Conservation (phyloP, 2,888 invertebrate genomes). For the Drosophila monieri region DNA sequence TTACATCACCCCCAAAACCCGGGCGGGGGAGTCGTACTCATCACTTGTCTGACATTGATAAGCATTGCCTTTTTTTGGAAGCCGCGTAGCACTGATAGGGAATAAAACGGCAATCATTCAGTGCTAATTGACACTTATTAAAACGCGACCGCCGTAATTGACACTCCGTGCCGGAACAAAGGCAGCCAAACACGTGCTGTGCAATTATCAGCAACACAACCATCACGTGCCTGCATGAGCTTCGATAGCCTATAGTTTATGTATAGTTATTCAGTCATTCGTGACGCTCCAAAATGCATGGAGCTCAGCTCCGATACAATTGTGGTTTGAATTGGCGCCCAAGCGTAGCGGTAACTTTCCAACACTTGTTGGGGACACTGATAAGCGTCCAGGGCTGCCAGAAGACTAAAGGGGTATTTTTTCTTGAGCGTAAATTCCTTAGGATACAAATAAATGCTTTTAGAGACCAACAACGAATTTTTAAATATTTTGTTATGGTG, state of each 20-base stretch:
- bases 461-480: no score
- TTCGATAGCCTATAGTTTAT: neutral
- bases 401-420: neutral
- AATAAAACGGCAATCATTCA: conserved; percentile 50
- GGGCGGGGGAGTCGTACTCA: conserved; percentile 39
- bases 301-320: neutral
- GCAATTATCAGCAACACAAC: conserved; percentile 44
- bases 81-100: conserved; percentile 37
- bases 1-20: conserved; percentile 61
- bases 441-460: no score
- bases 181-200: conserved; percentile 54
- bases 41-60: conserved; percentile 52
- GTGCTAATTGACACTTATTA: conserved; percentile 72
- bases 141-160: conserved; percentile 43
- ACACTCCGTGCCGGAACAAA: conserved; percentile 47
- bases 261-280: conserved; percentile 2
- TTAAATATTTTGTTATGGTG: no score
- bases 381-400: neutral
- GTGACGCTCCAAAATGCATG: neutral
- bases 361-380: neutral
- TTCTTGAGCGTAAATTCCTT: neutral
- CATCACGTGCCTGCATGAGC: conserved; percentile 58
- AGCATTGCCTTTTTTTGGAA: conserved; percentile 29
- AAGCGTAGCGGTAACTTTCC: neutral
- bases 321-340: conserved; percentile 7